phyloP scores from a whole-genome alignment of 2,888 invertebrate genomes.

The Volucella zonaria region DNA sequence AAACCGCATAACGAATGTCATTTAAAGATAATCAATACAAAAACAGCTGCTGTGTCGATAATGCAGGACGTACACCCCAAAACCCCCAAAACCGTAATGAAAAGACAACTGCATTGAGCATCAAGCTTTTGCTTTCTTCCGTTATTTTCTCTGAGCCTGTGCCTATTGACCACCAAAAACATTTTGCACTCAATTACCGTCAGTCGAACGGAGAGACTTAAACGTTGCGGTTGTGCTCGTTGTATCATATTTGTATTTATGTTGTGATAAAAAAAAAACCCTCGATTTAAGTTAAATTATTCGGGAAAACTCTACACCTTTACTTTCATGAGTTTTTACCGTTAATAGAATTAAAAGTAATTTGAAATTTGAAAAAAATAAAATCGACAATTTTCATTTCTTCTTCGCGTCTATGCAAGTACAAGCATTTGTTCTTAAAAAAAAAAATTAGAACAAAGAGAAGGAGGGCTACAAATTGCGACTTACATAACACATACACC shows the following conservation, averaged over 20 bases:
- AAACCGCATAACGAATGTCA: constrained; percentile 20
- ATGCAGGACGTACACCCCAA: constrained; percentile 12
- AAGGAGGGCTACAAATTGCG: constrained; percentile 42
- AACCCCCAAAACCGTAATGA: not conserved
- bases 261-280: constrained; percentile 18
- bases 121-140: constrained; percentile 39
- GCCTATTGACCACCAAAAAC: constrained; percentile 27
- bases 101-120: constrained; percentile 38
- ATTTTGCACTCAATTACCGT: not conserved
- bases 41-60: constrained; percentile 54
- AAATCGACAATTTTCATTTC: not conserved
- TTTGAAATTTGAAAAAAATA: not conserved
- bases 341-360: not conserved
- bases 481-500: constrained; percentile 65
- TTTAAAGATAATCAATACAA: constrained; percentile 8
- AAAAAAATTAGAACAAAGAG: constrained; percentile 46
- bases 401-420: constrained; percentile 4
- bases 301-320: constrained; percentile 15
- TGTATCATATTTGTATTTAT: not conserved
- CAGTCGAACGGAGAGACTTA: constrained; percentile 58
- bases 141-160: constrained; percentile 10
- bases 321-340: not conserved
- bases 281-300: constrained; percentile 16
- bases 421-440: not conserved
- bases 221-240: constrained; percentile 43